Percentiles rank a stretch among this genome's conserved stretches.
phyloP scores from a whole-genome alignment of 1,140 invertebrate genomes.

The Rhizoglyphus robini region DNA sequence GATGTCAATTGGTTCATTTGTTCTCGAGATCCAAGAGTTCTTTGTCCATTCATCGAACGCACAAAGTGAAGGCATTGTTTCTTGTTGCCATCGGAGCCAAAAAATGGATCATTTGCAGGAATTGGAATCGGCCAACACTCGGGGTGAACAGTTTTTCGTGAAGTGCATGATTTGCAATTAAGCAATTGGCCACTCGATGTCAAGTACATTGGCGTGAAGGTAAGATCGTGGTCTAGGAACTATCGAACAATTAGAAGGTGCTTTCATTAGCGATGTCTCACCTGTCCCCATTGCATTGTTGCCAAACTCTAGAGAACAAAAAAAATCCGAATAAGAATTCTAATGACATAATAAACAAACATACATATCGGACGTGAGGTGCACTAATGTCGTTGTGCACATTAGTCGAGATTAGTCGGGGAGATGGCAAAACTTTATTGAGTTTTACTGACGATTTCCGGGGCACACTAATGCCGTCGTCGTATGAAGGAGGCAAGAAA shows the following conservation, averaged over 20 bases:
- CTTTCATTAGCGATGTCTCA: constrained; percentile 39
- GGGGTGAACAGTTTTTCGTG: constrained; percentile 63
- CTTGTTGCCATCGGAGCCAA: constrained; percentile 52
- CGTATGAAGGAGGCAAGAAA: constrained; percentile 67
- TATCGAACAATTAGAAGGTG: constrained; percentile 46
- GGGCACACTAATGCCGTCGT: constrained; percentile 50
- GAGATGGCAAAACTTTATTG: constrained; percentile 48
- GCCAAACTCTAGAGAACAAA: constrained; percentile 45
- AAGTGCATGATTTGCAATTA: constrained; percentile 55
- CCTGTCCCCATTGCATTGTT: constrained; percentile 49
- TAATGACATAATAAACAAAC: constrained; percentile 53
- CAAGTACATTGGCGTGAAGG: constrained; percentile 39
- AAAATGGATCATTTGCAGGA: constrained; percentile 43
- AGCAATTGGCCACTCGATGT: constrained; percentile 43
- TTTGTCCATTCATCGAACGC: constrained; percentile 74
- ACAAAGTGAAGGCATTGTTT: constrained; percentile 82
- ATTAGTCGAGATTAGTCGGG: constrained; percentile 61
- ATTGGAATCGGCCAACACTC: constrained; percentile 45
- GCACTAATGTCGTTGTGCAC: constrained; percentile 81
- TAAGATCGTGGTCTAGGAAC: constrained; percentile 45
- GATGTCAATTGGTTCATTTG: constrained; percentile 51
- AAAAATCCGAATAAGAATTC: background rate
- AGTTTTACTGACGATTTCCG: background rate
- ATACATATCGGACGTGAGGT: constrained; percentile 57
- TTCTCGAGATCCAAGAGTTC: constrained; percentile 47